Conservation (phyloP, 2,888 invertebrate species). For the Eristalis tenax region DNA sequence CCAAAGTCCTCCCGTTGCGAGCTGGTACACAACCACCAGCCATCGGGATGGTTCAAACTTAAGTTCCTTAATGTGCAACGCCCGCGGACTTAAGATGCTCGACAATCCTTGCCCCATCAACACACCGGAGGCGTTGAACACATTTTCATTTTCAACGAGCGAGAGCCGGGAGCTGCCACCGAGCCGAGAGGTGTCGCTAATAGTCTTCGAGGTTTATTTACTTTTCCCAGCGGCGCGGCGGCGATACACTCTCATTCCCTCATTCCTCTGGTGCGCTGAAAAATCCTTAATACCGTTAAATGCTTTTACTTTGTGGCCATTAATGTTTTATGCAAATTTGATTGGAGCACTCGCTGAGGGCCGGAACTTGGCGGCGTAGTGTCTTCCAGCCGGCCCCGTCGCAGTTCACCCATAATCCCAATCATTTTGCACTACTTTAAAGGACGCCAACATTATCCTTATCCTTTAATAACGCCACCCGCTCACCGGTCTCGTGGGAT, state of each 20-base stretch:
- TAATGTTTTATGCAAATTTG: slow-evolving; percentile 72
- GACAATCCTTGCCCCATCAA: neutral
- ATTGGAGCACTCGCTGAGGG: slow-evolving; percentile 34
- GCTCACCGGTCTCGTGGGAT: neutral
- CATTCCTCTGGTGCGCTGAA: slow-evolving; percentile 23
- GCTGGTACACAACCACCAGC: slow-evolving; percentile 17
- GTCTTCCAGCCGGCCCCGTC: neutral
- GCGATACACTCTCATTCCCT: neutral
- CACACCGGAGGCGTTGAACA: slow-evolving; percentile 33
- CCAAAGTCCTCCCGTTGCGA: neutral
- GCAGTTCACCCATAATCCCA: slow-evolving; percentile 31
- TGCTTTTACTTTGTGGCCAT: slow-evolving; percentile 70
- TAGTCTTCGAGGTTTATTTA: slow-evolving; percentile 68
- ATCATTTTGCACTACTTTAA: slow-evolving; percentile 64
- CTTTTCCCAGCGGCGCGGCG: slow-evolving; percentile 27
- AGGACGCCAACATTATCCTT: slow-evolving; percentile 58
- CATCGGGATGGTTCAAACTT: slow-evolving; percentile 14
- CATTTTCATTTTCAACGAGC: slow-evolving; percentile 29
- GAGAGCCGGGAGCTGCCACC: neutral
- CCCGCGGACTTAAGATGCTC: slow-evolving; percentile 58
- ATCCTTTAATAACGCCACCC: slow-evolving; percentile 56
- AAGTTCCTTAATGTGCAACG: slow-evolving; percentile 66
- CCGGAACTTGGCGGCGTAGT: slow-evolving; percentile 17
- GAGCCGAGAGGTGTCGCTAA: slow-evolving; percentile 63
- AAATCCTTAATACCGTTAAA: slow-evolving; percentile 70